Evolutionary conservation across 2,113 vertebrate genomes (phyloP), one percentile per base, ranked within the genome.

Genomic region (Dolichallabes microphthalmus): DNA sequence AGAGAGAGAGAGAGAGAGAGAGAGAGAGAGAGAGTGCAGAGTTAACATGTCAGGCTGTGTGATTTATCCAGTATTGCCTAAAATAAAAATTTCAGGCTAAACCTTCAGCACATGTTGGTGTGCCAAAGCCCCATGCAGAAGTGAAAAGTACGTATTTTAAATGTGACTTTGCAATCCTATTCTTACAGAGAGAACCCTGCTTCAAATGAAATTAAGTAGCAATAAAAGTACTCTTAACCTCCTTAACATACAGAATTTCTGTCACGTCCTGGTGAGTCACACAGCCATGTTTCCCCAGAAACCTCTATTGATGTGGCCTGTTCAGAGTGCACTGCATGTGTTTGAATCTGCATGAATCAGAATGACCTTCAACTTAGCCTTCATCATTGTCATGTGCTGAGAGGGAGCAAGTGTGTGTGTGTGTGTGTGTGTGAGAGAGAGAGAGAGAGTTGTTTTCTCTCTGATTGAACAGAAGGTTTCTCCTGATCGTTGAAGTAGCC

Each of bases 291-390:
- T 83, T 50, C 52, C n/a, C 25, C 27, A 58, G 50, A 57, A 39
- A 25, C 35, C 30, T 60, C 53, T 74, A 27, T 74, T n/a, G 22
- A 61, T 3, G 30, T 39, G 66, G 32, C 30, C 22, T 19, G 55
- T 79, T 64, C 75, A 39, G 35, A 53, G 61, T 45, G 45, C 39
- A 79, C 20, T 45, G 84, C 84, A 85, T 88, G 79, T 53, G 35
- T 82, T 79, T 85, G 45, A 79, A 53, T 77, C 27, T 77, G 86
- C 83, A 80, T 87, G 82, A 84, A 57, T 75, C 75, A 83, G 55
- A 79, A 30, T 63, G 77, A 50, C 39, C 35, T 83, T 80, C 19
- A 64, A 39, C 64, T 77, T 66, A 77, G 45, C 11, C 60, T 55
- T 76, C n/a, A 53, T 53, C n/a, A 79, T 39, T 60, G 30, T 39